Evolutionary conservation across 2,888 invertebrate genomes (phyloP).

Genomic region (Steinernema hermaphroditum): DNA sequence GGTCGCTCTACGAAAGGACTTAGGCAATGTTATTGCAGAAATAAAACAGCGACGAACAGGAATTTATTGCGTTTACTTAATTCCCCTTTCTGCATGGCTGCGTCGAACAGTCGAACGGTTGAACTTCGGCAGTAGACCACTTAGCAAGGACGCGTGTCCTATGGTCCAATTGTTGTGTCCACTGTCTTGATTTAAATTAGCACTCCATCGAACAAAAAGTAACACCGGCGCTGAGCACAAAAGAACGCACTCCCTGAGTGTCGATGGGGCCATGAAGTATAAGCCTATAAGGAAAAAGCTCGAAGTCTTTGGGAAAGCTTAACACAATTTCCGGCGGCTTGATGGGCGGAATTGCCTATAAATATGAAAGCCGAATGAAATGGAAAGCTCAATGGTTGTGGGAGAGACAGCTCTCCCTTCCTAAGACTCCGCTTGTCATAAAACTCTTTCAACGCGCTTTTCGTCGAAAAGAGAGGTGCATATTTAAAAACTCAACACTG

Average conservation of each 20-base stretch:
- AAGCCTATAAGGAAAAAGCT: not conserved
- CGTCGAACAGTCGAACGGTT: not conserved
- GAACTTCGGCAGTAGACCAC: not conserved
- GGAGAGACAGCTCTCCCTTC: not conserved
- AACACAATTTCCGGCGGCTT: constrained; percentile 4
- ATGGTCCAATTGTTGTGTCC: not conserved
- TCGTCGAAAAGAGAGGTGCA: too few relatives aligned
- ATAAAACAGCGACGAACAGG: not conserved
- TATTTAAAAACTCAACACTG: too few relatives aligned
- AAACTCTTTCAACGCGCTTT: too few relatives aligned
- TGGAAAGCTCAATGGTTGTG: constrained; percentile 14
- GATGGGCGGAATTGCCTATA: not conserved
- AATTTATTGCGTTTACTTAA: not conserved
- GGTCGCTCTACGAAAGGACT: not conserved
- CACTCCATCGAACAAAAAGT: not conserved
- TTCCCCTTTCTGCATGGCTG: not conserved
- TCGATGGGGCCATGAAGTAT: not conserved
- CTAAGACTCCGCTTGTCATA: too few relatives aligned
- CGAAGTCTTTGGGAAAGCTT: not conserved
- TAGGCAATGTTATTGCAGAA: not conserved
- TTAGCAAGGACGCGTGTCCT: constrained; percentile 11
- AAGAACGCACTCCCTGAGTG: not conserved
- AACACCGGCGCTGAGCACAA: not conserved
- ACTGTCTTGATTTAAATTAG: not conserved
- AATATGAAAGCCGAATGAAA: constrained; percentile 4